phyloP scores from a whole-genome alignment of 2,113 vertebrate species.

The Madoqua kirkii region DNA sequence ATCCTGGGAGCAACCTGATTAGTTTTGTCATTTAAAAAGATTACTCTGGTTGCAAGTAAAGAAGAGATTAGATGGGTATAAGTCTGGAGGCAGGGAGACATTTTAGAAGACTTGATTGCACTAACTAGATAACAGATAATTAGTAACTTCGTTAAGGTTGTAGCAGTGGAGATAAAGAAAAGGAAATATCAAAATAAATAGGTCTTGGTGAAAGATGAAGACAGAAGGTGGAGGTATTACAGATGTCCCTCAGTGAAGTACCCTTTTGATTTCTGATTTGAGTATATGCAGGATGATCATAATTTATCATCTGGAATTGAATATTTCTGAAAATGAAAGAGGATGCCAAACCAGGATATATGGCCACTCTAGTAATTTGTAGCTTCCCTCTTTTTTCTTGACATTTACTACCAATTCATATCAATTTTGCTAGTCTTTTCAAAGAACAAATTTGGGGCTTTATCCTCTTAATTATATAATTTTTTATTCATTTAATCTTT shows the following conservation, averaged over 20 bases:
- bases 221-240: not conserved
- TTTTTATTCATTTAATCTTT: not conserved
- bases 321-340: not conserved
- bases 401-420: not conserved
- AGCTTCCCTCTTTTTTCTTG: not conserved
- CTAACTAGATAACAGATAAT: not conserved
- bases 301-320: not conserved
- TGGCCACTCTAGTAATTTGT: not conserved
- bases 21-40: not conserved
- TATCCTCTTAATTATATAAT: not conserved
- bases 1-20: not conserved
- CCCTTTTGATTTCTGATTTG: not conserved
- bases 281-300: not conserved
- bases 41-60: not conserved
- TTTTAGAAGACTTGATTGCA: not conserved
- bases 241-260: not conserved
- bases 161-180: not conserved
- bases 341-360: not conserved
- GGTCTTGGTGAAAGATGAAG: not conserved
- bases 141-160: not conserved
- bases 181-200: not conserved
- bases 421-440: not conserved
- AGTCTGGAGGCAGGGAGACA: not conserved
- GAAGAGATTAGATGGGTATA: not conserved
- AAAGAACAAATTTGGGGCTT: not conserved